Percentiles rank a stretch among this genome's conserved stretches.
These are phyloP conservation scores for Picathartes gymnocephalus DNA, from an alignment of 2,113 vertebrate genomes.

Conservation along the genomic window DNA sequence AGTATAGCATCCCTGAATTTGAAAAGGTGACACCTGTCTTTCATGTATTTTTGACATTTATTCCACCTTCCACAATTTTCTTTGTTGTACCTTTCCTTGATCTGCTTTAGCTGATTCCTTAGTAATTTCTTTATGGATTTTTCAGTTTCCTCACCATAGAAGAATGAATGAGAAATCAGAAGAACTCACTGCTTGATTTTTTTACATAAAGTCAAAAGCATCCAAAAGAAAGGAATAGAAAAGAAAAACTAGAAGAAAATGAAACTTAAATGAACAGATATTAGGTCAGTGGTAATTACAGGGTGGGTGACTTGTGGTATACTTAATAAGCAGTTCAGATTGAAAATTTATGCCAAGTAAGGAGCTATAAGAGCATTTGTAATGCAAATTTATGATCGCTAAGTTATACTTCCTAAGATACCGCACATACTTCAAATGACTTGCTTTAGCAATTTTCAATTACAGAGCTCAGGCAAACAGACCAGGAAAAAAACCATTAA, in stretches of 20 bases:
- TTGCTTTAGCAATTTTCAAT: constrained; percentile 31
- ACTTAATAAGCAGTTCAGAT: constrained; percentile 25
- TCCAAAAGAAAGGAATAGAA: neutral
- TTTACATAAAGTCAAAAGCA: neutral
- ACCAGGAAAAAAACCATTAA: constrained; percentile 2
- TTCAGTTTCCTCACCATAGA: neutral
- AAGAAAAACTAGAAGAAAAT: neutral
- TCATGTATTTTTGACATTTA: neutral
- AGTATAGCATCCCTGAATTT: neutral
- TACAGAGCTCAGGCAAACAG: constrained; percentile 8
- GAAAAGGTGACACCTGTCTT: neutral
- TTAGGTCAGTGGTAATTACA: constrained; percentile 15
- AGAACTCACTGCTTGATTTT: neutral
- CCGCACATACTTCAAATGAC: constrained; percentile 27
- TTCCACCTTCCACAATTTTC: neutral
- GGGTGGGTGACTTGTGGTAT: neutral
- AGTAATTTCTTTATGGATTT: neutral
- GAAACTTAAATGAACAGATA: neutral
- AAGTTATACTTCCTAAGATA: constrained; percentile 25
- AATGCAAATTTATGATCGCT: constrained; percentile 51
- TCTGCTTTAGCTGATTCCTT: neutral
- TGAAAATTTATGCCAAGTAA: constrained; percentile 2
- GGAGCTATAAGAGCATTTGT: neutral
- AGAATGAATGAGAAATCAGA: neutral
- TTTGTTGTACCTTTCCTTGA: neutral